Conservation (phyloP, 2,797 vertebrate genomes). For the Poeciliopsis presidionis region DNA sequence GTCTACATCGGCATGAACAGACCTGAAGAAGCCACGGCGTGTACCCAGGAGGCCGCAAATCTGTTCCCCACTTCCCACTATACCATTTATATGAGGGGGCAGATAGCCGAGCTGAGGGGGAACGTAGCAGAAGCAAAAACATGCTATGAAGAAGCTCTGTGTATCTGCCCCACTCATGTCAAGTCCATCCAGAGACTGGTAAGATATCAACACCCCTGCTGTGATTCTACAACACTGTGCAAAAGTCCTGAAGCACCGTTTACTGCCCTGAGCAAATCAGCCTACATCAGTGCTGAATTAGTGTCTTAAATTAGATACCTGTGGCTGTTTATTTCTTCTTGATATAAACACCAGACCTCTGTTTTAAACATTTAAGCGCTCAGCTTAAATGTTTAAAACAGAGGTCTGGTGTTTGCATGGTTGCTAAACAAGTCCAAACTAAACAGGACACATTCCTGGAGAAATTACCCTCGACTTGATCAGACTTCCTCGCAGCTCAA, state of each 20-base stretch:
- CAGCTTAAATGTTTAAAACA: not conserved
- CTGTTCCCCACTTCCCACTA: conserved; percentile 97
- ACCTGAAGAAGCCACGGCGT: conserved; percentile 92
- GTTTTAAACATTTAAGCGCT: no score
- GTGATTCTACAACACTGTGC: not conserved
- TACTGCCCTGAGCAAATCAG: not conserved
- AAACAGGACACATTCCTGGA: not conserved
- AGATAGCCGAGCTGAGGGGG: conserved; percentile 94
- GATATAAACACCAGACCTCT: no score
- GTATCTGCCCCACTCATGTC: conserved; percentile 97
- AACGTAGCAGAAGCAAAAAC: conserved; percentile 93
- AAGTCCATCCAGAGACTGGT: conserved; percentile 99
- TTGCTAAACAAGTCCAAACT: not conserved
- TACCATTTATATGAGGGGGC: conserved; percentile 94
- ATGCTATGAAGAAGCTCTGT: conserved; percentile 98
- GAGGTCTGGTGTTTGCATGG: not conserved
- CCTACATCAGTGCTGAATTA: conserved; percentile 4
- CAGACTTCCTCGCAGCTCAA: not conserved
- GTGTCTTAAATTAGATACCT: not conserved
- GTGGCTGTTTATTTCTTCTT: not conserved
- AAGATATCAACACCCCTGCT: conserved; percentile 53
- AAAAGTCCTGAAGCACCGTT: not conserved
- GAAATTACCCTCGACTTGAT: not conserved
- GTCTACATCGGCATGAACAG: conserved; percentile 97
- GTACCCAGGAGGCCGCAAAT: conserved; percentile 96